Conservation (phyloP, 30 jellyfish, hydroid and myxozoan species). For the Sanderia malayensis region DNA sequence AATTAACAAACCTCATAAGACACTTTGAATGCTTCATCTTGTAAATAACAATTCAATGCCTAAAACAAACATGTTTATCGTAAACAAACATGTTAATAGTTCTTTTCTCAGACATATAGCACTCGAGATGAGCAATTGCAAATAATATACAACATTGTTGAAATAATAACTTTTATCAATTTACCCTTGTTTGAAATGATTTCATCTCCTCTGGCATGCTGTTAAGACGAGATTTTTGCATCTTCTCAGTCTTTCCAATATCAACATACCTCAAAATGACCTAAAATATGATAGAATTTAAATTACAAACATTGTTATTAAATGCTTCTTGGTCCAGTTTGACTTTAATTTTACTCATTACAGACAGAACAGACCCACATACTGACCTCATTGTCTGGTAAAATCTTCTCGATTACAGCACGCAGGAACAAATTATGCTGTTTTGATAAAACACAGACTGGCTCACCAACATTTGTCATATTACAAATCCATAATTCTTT, state of each 20-base stretch:
- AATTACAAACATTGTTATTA: no score
- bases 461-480: slow-evolving; percentile 19
- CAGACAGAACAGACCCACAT: no score
- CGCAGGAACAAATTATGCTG: slow-evolving; percentile 44
- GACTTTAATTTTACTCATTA: no score
- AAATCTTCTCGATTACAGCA: slow-evolving; percentile 44
- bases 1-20: slow-evolving; percentile 49
- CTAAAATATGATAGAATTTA: not conserved
- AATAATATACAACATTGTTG: not conserved
- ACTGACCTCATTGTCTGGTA: slow-evolving; percentile 30
- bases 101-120: not conserved
- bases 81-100: no score
- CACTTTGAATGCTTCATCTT: slow-evolving; percentile 8
- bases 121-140: not conserved
- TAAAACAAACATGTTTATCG: no score
- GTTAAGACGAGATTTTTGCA: slow-evolving; percentile 20
- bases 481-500: slow-evolving; percentile 28
- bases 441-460: slow-evolving; percentile 52
- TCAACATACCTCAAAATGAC: slow-evolving; percentile 47
- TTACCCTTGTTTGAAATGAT: slow-evolving; percentile 32
- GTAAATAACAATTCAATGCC: slow-evolving; percentile 50
- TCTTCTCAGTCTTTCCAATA: slow-evolving; percentile 56
- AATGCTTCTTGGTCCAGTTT: no score
- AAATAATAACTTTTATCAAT: not conserved
- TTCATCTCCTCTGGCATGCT: slow-evolving; percentile 32